Conservation (phyloP, 2,888 invertebrate species). For the Celastrina argiolus region DNA sequence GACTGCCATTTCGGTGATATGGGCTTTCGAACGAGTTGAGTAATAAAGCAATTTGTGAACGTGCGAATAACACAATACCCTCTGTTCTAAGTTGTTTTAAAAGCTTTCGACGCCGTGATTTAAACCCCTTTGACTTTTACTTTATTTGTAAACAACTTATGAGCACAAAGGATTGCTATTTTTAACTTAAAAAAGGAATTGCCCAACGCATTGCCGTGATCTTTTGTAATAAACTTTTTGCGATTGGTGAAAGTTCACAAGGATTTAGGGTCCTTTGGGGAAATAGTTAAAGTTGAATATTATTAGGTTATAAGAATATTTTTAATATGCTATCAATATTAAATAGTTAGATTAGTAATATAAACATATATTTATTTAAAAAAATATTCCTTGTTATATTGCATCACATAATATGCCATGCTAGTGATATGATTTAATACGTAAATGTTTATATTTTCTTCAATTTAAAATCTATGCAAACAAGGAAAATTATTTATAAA, state of each 20-base stretch:
- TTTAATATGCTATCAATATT: no score
- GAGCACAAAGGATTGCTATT: conserved; percentile 66
- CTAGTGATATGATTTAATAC: no score
- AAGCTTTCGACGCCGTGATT: conserved; percentile 76
- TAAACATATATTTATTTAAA: no score
- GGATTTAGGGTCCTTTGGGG: conserved; percentile 31
- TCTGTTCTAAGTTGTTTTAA: conserved; percentile 73
- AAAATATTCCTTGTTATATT: no score
- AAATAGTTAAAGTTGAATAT: background rate
- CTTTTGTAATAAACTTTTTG: conserved; percentile 53
- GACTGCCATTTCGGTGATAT: conserved; percentile 71
- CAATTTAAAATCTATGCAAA: no score
- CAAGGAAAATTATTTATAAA: no score
- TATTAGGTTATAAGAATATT: background rate
- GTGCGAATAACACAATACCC: conserved; percentile 72
- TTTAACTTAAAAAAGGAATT: conserved; percentile 60
- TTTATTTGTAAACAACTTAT: conserved; percentile 73
- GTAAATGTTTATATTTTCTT: no score
- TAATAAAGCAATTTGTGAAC: conserved; percentile 76
- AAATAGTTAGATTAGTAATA: no score
- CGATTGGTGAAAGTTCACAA: conserved; percentile 53
- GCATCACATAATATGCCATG: no score
- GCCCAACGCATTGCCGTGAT: conserved; percentile 70
- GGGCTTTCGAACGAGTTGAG: conserved; percentile 60
- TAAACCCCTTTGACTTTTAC: conserved; percentile 74